Conservation (phyloP, 2,113 vertebrate species). For the Fulica atra region DNA sequence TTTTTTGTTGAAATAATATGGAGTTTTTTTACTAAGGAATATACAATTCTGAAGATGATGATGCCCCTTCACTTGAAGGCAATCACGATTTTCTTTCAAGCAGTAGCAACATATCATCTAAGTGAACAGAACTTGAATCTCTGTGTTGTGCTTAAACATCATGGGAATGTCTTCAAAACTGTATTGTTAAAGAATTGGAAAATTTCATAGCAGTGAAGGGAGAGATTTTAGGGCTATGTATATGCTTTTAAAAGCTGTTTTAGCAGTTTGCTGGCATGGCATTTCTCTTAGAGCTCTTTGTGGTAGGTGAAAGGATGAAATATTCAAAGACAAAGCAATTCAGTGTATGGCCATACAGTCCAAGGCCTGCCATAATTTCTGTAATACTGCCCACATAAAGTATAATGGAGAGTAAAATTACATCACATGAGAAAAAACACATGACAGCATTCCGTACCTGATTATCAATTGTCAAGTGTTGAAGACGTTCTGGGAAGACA, state of each 20-base stretch:
- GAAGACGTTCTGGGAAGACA: not conserved
- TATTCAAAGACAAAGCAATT: not conserved
- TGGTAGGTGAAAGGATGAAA: not conserved
- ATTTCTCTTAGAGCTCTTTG: not conserved
- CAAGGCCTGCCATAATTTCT: not conserved
- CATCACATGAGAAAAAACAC: not conserved
- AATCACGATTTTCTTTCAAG: not conserved
- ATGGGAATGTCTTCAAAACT: not conserved
- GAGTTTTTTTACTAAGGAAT: slow-evolving; percentile 28
- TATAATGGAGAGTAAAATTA: not conserved
- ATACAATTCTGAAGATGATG: not conserved
- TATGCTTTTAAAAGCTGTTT: not conserved
- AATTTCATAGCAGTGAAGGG: not conserved
- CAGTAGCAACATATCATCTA: not conserved
- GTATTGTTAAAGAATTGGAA: not conserved
- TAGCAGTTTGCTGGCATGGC: not conserved
- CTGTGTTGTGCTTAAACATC: not conserved
- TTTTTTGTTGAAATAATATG: slow-evolving; percentile 38
- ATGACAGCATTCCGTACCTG: not conserved
- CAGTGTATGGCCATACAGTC: not conserved
- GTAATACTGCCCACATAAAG: not conserved
- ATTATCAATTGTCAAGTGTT: not conserved
- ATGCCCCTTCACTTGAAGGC: not conserved
- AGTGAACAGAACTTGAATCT: not conserved
- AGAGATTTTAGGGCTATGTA: not conserved